Evolutionary conservation across 53 echinoderm and acorn worm genomes (phyloP).

Genomic region (Echinometra lucunter): DNA sequence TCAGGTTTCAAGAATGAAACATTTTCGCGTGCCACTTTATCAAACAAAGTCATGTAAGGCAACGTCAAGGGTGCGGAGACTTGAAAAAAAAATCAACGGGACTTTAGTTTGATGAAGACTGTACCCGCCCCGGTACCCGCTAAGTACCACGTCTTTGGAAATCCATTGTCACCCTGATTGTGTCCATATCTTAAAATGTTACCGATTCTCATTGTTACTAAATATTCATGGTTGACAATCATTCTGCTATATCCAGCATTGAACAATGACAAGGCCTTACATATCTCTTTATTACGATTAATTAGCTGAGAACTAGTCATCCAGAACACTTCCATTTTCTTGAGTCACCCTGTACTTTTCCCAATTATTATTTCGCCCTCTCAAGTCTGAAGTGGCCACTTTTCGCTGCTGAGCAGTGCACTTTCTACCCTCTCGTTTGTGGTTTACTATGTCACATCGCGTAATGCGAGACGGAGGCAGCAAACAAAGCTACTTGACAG

Average conservation of each 20-base stretch:
- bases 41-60: neutral
- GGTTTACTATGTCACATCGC: slow-evolving; percentile 47
- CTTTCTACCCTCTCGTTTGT: slow-evolving; percentile 16
- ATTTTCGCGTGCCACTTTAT: neutral
- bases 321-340: neutral
- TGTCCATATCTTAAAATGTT: too few species aligned
- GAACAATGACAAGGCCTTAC: too few species aligned
- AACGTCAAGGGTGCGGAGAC: neutral
- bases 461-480: slow-evolving; percentile 46
- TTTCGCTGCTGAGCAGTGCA: slow-evolving; percentile 63
- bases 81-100: too few species aligned
- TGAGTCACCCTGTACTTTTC: slow-evolving; percentile 25
- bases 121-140: too few species aligned
- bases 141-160: too few species aligned
- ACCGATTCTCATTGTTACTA: too few species aligned
- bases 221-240: too few species aligned
- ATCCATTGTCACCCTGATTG: too few species aligned
- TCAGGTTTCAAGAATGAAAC: slow-evolving; percentile 16
- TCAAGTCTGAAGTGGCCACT: slow-evolving; percentile 31
- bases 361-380: slow-evolving; percentile 55
- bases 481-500: slow-evolving; percentile 43
- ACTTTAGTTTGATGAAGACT: too few species aligned
- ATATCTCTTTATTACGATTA: too few species aligned
- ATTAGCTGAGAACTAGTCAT: neutral
- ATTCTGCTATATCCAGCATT: too few species aligned